Conservation (phyloP, 2,113 vertebrate species). For the Dissostichus mawsoni region DNA sequence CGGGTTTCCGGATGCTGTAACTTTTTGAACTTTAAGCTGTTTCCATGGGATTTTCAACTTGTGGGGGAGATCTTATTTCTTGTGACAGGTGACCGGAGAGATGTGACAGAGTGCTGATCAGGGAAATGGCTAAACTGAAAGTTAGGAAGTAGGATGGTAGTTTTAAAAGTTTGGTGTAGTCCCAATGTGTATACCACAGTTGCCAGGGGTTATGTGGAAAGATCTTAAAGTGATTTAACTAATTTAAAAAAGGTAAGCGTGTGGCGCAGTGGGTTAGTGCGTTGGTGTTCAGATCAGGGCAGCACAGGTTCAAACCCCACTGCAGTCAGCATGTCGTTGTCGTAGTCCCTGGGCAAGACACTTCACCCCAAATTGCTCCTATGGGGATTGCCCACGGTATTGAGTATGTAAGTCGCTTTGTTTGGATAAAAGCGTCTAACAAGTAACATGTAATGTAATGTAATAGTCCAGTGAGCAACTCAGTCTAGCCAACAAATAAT, state of each 20-base stretch:
- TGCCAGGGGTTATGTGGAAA: neutral
- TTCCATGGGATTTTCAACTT: constrained; percentile 60
- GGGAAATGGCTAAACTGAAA: constrained; percentile 33
- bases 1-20: constrained; percentile 73
- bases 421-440: no score
- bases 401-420: no score
- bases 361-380: no score
- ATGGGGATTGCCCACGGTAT: no score
- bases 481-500: neutral
- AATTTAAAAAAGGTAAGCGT: neutral
- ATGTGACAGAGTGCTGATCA: constrained; percentile 33
- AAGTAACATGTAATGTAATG: no score
- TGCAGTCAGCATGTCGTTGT: no score
- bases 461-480: no score
- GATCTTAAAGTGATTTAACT: neutral
- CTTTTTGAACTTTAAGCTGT: constrained; percentile 68
- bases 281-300: no score
- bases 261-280: no score
- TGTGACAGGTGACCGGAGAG: constrained; percentile 69
- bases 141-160: constrained; percentile 28
- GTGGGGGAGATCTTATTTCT: constrained; percentile 44
- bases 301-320: no score
- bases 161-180: constrained; percentile 21
- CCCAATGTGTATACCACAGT: neutral
- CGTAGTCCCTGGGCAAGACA: no score